Evolutionary conservation across 2,113 vertebrate species (phyloP).

Genomic region (Cacatua alba): DNA sequence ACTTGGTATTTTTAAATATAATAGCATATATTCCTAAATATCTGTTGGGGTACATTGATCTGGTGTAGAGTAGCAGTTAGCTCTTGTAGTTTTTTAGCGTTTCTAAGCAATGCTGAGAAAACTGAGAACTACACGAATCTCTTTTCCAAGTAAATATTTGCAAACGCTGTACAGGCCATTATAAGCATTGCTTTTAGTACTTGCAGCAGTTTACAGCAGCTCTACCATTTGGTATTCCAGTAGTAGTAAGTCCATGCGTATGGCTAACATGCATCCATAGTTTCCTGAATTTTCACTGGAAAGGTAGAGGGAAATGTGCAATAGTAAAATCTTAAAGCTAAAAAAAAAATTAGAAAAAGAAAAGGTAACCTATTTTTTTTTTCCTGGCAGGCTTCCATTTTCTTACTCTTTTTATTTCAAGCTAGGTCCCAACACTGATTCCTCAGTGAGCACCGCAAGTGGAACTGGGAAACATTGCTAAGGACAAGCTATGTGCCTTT

Average conservation of each 20-base stretch:
- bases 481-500: slow-evolving; percentile 77
- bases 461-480: slow-evolving; percentile 49
- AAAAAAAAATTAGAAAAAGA: neutral
- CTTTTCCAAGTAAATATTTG: slow-evolving; percentile 62
- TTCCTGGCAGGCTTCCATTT: slow-evolving; percentile 47
- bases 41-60: slow-evolving; percentile 70
- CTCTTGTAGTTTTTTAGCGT: slow-evolving; percentile 72
- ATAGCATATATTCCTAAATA: slow-evolving; percentile 73
- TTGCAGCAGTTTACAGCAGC: slow-evolving; percentile 45
- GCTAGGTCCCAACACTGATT: slow-evolving; percentile 32
- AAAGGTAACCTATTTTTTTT: neutral
- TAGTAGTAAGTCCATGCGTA: slow-evolving; percentile 24
- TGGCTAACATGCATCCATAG: slow-evolving; percentile 36
- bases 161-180: slow-evolving; percentile 60
- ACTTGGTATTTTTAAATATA: slow-evolving; percentile 76
- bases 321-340: neutral
- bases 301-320: slow-evolving; percentile 12
- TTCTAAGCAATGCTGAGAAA: slow-evolving; percentile 73
- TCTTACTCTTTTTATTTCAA: slow-evolving; percentile 47
- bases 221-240: slow-evolving; percentile 46
- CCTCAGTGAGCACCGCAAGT: neutral
- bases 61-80: slow-evolving; percentile 71
- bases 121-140: slow-evolving; percentile 54
- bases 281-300: slow-evolving; percentile 56
- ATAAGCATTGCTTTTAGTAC: slow-evolving; percentile 48